These are phyloP conservation scores for Sminthurinus signatus DNA, from an alignment of 1,140 invertebrate genomes.

Conservation along the genomic window DNA sequence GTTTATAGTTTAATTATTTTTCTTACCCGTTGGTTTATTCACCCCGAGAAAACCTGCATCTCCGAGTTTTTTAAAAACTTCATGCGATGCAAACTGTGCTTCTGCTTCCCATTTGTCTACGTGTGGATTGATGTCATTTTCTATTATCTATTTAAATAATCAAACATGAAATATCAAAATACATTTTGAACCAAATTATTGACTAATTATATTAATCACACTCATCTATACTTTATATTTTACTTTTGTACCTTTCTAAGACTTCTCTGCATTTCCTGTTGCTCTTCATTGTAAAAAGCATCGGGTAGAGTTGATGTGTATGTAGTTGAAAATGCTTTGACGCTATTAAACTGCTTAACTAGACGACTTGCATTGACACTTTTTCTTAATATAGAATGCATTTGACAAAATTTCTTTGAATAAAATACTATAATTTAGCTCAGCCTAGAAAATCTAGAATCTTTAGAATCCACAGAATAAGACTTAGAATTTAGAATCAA, in stretches of 20 bases:
- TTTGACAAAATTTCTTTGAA: too few relatives aligned
- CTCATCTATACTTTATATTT: neutral
- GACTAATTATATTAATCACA: neutral
- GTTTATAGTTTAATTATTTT: neutral
- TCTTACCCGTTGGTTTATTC: slow-evolving; percentile 32
- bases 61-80: slow-evolving; percentile 54
- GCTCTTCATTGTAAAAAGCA: slow-evolving; percentile 36
- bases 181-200: neutral
- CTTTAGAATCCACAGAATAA: too few relatives aligned
- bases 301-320: slow-evolving; percentile 29
- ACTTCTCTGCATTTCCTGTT: slow-evolving; percentile 30
- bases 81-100: slow-evolving; percentile 51
- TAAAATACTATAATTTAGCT: too few relatives aligned
- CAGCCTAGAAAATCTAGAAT: too few relatives aligned
- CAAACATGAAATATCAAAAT: neutral
- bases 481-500: too few relatives aligned
- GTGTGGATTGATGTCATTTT: slow-evolving; percentile 56
- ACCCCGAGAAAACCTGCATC: slow-evolving; percentile 54
- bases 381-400: slow-evolving; percentile 14
- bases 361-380: neutral
- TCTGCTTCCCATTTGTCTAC: slow-evolving; percentile 56
- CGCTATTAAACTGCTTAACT: neutral
- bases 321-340: neutral
- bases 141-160: slow-evolving; percentile 46
- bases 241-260: slow-evolving; percentile 34